Conservation (phyloP, 2,888 invertebrate genomes). For the Gastrophysa polygoni region DNA sequence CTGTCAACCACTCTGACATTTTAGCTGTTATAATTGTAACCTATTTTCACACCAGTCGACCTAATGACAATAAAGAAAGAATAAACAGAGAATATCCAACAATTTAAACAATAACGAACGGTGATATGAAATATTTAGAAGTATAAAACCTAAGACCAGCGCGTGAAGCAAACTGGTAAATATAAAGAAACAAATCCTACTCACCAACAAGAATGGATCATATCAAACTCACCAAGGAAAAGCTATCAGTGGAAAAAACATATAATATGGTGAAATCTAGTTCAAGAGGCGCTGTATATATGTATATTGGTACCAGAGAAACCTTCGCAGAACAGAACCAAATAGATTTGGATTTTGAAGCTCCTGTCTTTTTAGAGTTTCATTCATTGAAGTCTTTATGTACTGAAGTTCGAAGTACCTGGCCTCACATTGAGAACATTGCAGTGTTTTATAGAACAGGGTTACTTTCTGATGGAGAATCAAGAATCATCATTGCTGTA, state of each 20-base stretch:
- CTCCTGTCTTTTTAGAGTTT: not conserved
- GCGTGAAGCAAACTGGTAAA: no score
- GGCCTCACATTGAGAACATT: not conserved
- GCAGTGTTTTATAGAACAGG: not conserved
- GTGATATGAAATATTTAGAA: no score
- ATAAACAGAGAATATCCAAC: no score
- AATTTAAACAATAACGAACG: no score
- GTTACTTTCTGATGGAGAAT: not conserved
- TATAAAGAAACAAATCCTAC: not conserved
- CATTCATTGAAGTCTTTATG: not conserved
- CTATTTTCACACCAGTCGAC: no score
- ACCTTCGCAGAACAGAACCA: not conserved
- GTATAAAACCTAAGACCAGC: no score
- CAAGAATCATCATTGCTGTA: not conserved
- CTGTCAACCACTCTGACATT: no score
- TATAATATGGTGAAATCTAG: not conserved
- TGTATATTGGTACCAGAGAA: not conserved
- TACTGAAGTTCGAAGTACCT: not conserved
- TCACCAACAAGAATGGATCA: not conserved
- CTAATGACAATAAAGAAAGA: no score
- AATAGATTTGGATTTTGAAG: not conserved
- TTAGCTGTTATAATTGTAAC: no score
- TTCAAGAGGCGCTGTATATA: not conserved
- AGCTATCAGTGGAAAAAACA: not conserved
- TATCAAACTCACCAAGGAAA: not conserved